Percentiles rank a stretch among this genome's conserved stretches.
These are phyloP conservation scores for Pangasius mekongensis DNA, from an alignment of 2,797 vertebrate genomes.

Conservation along the genomic window DNA sequence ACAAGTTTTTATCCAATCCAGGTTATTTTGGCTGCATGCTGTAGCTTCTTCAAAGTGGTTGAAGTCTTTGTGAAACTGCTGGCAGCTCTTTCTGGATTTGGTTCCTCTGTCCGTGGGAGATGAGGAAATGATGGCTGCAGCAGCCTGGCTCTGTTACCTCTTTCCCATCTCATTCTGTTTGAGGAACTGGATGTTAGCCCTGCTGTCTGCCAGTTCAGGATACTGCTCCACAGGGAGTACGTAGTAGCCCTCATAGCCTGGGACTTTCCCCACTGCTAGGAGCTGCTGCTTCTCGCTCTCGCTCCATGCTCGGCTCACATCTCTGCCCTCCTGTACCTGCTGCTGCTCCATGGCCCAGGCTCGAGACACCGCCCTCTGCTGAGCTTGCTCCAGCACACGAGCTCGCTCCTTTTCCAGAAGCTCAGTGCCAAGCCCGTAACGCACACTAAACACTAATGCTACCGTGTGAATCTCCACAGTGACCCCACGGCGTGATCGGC, in stretches of 20 bases:
- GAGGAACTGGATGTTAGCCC: conserved; percentile 91
- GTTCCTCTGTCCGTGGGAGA: conserved; percentile 88
- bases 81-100: conserved; percentile 79
- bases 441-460: conserved; percentile 81
- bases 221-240: conserved; percentile 89
- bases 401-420: conserved; percentile 85
- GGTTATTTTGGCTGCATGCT: conserved; percentile 75
- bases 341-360: conserved; percentile 87
- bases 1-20: conserved; percentile 66
- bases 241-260: conserved; percentile 87
- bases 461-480: conserved; percentile 82
- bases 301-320: conserved; percentile 84
- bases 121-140: conserved; percentile 70
- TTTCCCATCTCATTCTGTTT: conserved; percentile 93
- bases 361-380: conserved; percentile 81
- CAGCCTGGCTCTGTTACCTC: conserved; percentile 84
- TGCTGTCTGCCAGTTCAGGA: conserved; percentile 89
- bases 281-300: conserved; percentile 88
- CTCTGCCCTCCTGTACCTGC: conserved; percentile 80
- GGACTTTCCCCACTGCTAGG: conserved; percentile 82
- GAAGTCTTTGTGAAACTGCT: conserved; percentile 64
- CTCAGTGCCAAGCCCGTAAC: conserved; percentile 81
- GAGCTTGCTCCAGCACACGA: conserved; percentile 82
- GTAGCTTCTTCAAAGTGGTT: conserved; percentile 73
- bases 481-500: conserved; percentile 86